Evolutionary conservation across 2,113 vertebrate genomes (phyloP), one percentile per base, ranked within the genome.

Genomic region (Odobenus rosmarus): DNA sequence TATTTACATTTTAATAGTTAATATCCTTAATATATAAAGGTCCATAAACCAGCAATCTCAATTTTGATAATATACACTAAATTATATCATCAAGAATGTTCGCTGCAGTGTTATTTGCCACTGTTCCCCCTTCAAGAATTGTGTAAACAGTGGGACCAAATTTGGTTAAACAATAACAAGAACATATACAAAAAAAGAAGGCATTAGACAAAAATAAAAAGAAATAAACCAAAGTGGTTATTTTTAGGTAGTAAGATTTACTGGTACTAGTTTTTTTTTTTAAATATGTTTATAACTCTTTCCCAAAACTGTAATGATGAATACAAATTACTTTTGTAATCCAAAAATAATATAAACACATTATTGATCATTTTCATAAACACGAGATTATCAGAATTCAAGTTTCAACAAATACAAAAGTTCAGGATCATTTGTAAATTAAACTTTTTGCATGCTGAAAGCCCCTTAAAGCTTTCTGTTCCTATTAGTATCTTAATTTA

Each of bases 301-400:
- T 71, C n/a, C 49, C 31, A 61, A 92, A 87, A 92, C 33, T 57
- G 84, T 80, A 61, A 83, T 80, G 51, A 82, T 62, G 23, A 95
- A 53, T 69, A 88, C 15, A 18, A 33, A 95, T 31, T 55, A 81
- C 55, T 91, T 95, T 82, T 72, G 18, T 42, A 95, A 88, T 72
- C 14, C 84, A 96, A 94, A 96, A 88, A 84, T 10, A 87, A 71
- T 69, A 49, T 23, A 80, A 77, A 51, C 31, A 42, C 36, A 59
- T 89, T 57, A 84, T 80, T 76, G 36, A 92, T 85, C n/a, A 84
- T 55, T 92, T 97, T 92, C 55, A 71, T 88, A 88, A 88, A 91
- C 6, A 92, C 1, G 23, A 85, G 42, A 71, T 71, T 42, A 94
- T 71, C n/a, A 91, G 74, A 90, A 59, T 90, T 87, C 33, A 86